Base-by-base conservation (phyloP, 2,888 invertebrate genomes). In the Tribolium freemani region DNA sequence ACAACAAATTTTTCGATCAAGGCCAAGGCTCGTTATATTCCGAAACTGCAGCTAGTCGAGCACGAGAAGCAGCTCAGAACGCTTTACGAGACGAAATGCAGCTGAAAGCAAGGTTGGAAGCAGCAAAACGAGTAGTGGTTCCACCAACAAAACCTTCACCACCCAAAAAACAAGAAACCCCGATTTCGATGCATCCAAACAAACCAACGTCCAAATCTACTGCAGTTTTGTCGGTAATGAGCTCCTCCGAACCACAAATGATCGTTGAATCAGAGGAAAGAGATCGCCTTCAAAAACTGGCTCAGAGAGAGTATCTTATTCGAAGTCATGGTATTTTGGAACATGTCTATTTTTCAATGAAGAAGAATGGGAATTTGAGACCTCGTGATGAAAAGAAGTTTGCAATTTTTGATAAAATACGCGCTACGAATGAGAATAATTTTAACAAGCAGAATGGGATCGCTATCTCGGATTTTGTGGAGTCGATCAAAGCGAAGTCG, bases 1-100 rank as follows among this genome's bases (percentile, higher is more conserved):
- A 94, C 84, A 89, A 91, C 56, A 88, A 90, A 68, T 92, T 92
- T 82, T 93, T 93, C 83, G 91, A 93, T 81, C 93, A 94, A 87
- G 93, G 92, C 51, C 90, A 92, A 61, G 91, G 90, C 71, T 93
- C 93, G 1, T 87, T 93, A 70, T 94, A 93, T 84, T 92, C 93
- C 56, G 91, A 92, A 76, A 95, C 95, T 0, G 92, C 91, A 0
- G 91, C 94, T 0, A 94, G 94, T 64, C 90, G 93, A 72, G 93
- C 94, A 0, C 89, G 94, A 54, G 94, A 94, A 72, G 93, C 93
- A 82, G 93, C 93, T 58, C 90, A 93, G 0, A 90, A 92, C 45
- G 87, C 91, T 13, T 90, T 94, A 78, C 89, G 93, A 9, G 91
- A 93, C 69, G 93, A 93, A 83, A 90, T 91, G 84, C 87, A 88